Base-by-base conservation (phyloP, 2,113 vertebrate genomes). In the Ameiurus melas region DNA sequence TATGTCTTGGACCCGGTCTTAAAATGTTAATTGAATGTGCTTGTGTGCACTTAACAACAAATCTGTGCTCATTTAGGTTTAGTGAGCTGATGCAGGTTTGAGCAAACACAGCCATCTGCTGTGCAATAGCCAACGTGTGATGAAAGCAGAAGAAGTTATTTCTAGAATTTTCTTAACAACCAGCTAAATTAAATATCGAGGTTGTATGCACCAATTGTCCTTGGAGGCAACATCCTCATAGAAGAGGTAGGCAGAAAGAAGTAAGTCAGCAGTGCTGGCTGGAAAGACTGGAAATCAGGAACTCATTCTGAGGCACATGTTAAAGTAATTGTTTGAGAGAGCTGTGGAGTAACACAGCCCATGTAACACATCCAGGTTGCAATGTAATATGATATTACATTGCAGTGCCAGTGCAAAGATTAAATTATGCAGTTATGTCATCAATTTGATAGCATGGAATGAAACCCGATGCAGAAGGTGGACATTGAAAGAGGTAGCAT, bases 91-190 rank as follows among this genome's bases (percentile, higher is more conserved):
- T 77, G 73, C 30, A 83, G 60, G 86, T 80, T 91, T 43, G 39
- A 83, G 89, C 70, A 86, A 85, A 86, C 75, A 68, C 13, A 81
- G 43, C 88, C 86, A 90, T 90, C 89, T 91, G 89, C 57, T 70
- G 39, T 70, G 25, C 33, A 87, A 75, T 33, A 39, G 30, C n/a
- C 73, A 90, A 83, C 78, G 22, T 47, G 47, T 64, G 62, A 47
- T 85, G 43, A 64, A 79, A 62, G 84, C 53, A 58, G 85, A 85
- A 43, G 30, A 84, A 47, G 22, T 43, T 43, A n/a, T 83, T 60
- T 83, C 9, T 39, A 39, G 33, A 39, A 83, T 62, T 25, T 83
- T 57, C 2, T 62, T 25, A 62, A 27, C 82, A 84, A 84, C 16
- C 60, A 51, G 82, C 3, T 47, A n/a, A 47, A 84, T 66, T 27